Base-by-base conservation (phyloP, 1,140 invertebrate genomes). In the Neotoxoptera formosana region DNA sequence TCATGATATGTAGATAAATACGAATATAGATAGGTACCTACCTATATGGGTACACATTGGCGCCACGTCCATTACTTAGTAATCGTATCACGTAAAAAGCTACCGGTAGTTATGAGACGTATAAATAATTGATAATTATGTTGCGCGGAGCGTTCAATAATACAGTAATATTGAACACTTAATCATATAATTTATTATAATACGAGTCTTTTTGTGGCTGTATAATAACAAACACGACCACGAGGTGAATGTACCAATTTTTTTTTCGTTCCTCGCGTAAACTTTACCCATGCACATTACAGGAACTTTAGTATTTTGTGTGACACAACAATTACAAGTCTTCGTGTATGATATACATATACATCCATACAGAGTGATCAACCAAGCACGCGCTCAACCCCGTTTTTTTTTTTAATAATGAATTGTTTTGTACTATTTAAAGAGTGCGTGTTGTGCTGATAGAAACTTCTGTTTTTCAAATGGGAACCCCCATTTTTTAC, bases 41-140 rank as follows among this genome's bases (percentile, higher is more conserved):
- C n/a, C n/a, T n/a, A n/a, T n/a, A n/a, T n/a, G n/a, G 30, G 60
- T 67, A 30, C 17, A 76, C 30, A n/a, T 4, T 76, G 60, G 60
- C 60, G 60, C 60, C 60, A 76, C 14, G 30, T n/a, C 30, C 6
- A 76, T 34, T 76, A 76, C 41, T 41, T 41, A 41, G 41, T n/a
- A 76, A 30, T 76, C 17, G 4, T n/a, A 76, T 76, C 60, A 76
- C 60, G 60, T 76, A 76, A n/a, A 67, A 67, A 14, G 25, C 25
- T 30, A n/a, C 30, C 25, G 25, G 60, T 67, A 2, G 60, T 76
- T 17, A 76, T n/a, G n/a, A 76, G 60, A 76, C 60, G n/a, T 76
- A n/a, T 76, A n/a, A 76, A n/a, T 76, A n/a, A 76, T 76, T 76
- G n/a, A 76, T 76, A 76, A n/a, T 76, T n/a, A 76, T 76, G 7